Conservation (phyloP, 2,113 vertebrate genomes). For the Anoplopoma fimbria region DNA sequence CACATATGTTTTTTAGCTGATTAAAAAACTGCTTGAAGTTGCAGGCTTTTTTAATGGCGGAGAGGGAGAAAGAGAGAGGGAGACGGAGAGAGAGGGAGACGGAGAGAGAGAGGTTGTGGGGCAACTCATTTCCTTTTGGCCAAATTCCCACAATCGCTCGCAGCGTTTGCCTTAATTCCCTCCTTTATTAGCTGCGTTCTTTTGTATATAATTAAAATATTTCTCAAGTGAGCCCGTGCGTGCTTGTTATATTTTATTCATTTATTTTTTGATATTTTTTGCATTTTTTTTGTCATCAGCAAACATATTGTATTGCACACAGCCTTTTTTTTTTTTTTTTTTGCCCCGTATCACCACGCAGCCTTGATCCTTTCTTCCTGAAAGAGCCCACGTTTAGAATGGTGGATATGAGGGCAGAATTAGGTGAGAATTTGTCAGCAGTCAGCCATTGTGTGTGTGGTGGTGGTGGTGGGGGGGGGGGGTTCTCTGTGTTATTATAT, state of each 20-base stretch:
- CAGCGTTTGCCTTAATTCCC: conserved; percentile 85
- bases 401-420: conserved; percentile 69
- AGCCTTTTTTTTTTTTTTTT: no score
- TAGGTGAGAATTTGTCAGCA: conserved; percentile 80
- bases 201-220: conserved; percentile 86
- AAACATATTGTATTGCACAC: conserved; percentile 60
- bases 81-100: conserved; percentile 72
- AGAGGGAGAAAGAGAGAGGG: conserved; percentile 63
- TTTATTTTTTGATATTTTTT: conserved; percentile 51
- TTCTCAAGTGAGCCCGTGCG: conserved; percentile 84
- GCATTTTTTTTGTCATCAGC: conserved; percentile 46
- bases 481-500: conserved; percentile 79
- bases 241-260: conserved; percentile 67
- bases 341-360: conserved; percentile 32
- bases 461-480: neutral
- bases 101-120: conserved; percentile 77
- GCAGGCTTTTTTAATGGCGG: conserved; percentile 88
- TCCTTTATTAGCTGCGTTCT: conserved; percentile 85
- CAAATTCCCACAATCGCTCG: conserved; percentile 92
- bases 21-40: conserved; percentile 99
- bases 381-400: conserved; percentile 61
- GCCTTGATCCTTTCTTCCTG: conserved; percentile 59
- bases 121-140: conserved; percentile 94
- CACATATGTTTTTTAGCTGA: conserved; percentile 99
- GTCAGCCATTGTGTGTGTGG: conserved; percentile 72